Base-by-base conservation (phyloP, 2,113 vertebrate species). In the Hyla sarda region DNA sequence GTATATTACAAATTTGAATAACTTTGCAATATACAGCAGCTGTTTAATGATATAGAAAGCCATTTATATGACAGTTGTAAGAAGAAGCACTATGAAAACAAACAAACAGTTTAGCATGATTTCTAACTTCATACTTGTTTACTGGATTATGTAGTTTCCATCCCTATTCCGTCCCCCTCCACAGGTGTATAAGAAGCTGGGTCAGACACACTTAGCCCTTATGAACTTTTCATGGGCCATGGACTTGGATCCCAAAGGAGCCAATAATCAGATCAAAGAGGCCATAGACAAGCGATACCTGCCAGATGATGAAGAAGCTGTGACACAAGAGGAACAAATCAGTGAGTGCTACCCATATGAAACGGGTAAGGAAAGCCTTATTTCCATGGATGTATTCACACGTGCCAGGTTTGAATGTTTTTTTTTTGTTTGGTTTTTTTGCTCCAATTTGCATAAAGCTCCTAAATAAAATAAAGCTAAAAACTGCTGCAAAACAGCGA, bases 141-240 rank as follows among this genome's bases (percentile, higher is more conserved):
- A 48, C 11, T 10, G 47, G 47, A 1, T 10, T 9, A 32, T 32
- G 4, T 5, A 32, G 14, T 17, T 32, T 32, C 2, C 14, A 14
- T 0, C 1, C 28, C 25, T 77, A 2, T 67, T 13, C 28, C 7
- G 2, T 34, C 25, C 12, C 30, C 25, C n/a, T n/a, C n/a, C 14
- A 28, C 45, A 99, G 98, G 98, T 99, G 87, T 99, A 99, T 94
- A 99, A 99, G 93, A 99, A 99, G 88, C 93, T 99, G 91, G 98
- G 98, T 56, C 98, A 99, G 86, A 99, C 98, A 19, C 98, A 99
- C 87, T 91, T 99, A 90, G 98, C 98, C 81, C 93, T 99, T 50
- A 99, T 99, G 98, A 99, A 99, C 93, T 99, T 99, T 93, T 99
- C 97, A 25, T 99, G 98, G 98, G 98, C 98, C 0, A 99, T 99